Conservation (phyloP, 2,113 vertebrate species). For the Colossoma macropomum region DNA sequence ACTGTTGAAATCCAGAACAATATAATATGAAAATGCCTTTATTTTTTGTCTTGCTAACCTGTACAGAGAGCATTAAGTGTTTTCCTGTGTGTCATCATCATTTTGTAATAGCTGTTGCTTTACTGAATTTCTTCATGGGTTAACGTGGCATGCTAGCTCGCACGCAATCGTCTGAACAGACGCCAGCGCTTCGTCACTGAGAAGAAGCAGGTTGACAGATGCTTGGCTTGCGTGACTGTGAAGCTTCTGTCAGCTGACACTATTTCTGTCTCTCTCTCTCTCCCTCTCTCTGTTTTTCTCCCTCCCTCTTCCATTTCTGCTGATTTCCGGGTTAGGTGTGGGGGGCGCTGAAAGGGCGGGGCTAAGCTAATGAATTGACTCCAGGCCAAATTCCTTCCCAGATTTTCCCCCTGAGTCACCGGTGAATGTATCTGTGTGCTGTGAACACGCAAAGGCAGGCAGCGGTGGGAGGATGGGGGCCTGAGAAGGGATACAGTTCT, state of each 20-base stretch:
- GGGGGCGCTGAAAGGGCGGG: conserved; percentile 16
- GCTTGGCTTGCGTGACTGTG: conserved; percentile 78
- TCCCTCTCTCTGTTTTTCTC: background rate
- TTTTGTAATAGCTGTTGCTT: conserved; percentile 86
- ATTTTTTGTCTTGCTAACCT: background rate
- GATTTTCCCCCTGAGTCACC: background rate
- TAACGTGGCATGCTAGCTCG: conserved; percentile 75
- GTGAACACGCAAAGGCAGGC: conserved; percentile 67
- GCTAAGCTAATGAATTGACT: conserved; percentile 54
- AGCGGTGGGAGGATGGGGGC: background rate
- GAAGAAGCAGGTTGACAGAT: conserved; percentile 75
- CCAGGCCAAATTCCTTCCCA: conserved; percentile 40
- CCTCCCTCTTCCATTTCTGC: background rate
- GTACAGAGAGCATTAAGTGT: conserved; percentile 76
- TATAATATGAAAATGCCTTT: background rate
- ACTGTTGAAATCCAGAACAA: background rate
- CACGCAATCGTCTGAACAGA: conserved; percentile 80
- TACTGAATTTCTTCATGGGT: conserved; percentile 81
- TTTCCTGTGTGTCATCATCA: conserved; percentile 80
- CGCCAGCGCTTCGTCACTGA: conserved; percentile 76
- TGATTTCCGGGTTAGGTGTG: conserved; percentile 59
- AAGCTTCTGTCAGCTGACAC: conserved; percentile 72
- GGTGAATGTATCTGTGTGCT: conserved; percentile 59
- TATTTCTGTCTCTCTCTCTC: background rate
- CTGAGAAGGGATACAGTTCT: background rate